Conservation (phyloP, 2,797 vertebrate genomes). For the Sebastes kiyomatsui region DNA sequence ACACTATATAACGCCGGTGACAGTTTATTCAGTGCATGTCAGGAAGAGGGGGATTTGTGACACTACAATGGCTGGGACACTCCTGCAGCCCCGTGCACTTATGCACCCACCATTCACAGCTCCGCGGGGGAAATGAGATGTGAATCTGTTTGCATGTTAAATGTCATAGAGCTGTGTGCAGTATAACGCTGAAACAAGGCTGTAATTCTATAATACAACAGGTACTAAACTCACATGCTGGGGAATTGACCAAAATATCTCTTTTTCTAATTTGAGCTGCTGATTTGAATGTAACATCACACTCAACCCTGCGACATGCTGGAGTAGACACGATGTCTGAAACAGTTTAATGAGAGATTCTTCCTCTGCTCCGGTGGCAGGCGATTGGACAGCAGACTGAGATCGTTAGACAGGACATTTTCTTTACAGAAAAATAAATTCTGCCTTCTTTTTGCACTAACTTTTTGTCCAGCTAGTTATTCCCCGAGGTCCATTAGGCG, state of each 20-base stretch:
- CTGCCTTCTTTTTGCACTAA: conserved; percentile 48
- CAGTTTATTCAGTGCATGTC: conserved; percentile 81
- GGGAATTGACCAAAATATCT: conserved; percentile 10
- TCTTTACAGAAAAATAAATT: conserved; percentile 47
- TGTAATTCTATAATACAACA: conserved; percentile 30
- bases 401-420: conserved; percentile 52
- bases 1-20: conserved; percentile 79
- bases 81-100: conserved; percentile 61
- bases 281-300: conserved; percentile 16
- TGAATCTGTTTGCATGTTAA: conserved; percentile 64
- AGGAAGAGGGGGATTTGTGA: conserved; percentile 75
- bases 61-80: conserved; percentile 65
- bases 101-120: conserved; percentile 44
- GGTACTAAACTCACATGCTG: conserved; percentile 24
- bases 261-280: conserved; percentile 2
- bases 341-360: conserved; percentile 39
- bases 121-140: conserved; percentile 31
- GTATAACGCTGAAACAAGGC: conserved; percentile 11
- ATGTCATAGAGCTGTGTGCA: conserved; percentile 20
- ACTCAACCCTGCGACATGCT: conserved; percentile 7
- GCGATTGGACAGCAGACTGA: conserved; percentile 27
- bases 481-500: conserved; percentile 57
- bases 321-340: conserved; percentile 15
- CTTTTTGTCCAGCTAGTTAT: conserved; percentile 58
- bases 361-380: conserved; percentile 10